phyloP scores from a whole-genome alignment of 2,888 invertebrate species.

The Rhagonycha fulva region DNA sequence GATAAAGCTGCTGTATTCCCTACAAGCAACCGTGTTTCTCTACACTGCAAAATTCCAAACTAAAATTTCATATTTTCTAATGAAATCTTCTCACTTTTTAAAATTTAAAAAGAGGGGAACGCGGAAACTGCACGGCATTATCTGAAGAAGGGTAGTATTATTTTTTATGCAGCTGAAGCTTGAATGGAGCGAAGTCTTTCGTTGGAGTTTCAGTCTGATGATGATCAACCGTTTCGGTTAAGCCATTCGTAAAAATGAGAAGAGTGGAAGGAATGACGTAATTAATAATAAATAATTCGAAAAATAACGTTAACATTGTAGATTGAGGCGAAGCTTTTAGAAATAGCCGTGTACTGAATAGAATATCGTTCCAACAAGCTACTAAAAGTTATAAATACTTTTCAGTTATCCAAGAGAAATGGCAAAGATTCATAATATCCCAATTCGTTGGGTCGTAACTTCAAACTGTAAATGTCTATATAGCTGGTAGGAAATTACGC shows the following conservation, averaged over 20 bases:
- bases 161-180: neutral
- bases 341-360: conserved; percentile 47
- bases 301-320: conserved; percentile 36
- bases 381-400: conserved; percentile 39
- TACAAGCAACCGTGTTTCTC: conserved; percentile 24
- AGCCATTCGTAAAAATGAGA: neutral
- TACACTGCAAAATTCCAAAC: conserved; percentile 35
- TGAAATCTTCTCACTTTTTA: neutral
- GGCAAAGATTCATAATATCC: conserved; percentile 17
- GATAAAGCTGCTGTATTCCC: conserved; percentile 44
- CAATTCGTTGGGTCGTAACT: conserved; percentile 32
- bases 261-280: neutral
- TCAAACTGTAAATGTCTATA: conserved; percentile 47
- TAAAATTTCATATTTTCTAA: neutral
- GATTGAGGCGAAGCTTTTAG: conserved; percentile 37
- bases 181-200: neutral
- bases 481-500: conserved; percentile 69
- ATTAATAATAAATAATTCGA: neutral
- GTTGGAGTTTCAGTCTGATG: neutral
- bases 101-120: neutral
- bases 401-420: conserved; percentile 38
- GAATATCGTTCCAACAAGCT: conserved; percentile 44
- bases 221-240: neutral
- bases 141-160: neutral
- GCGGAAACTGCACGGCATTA: neutral